Conservation (phyloP, 2,797 vertebrate genomes). For the Catharus ustulatus region DNA sequence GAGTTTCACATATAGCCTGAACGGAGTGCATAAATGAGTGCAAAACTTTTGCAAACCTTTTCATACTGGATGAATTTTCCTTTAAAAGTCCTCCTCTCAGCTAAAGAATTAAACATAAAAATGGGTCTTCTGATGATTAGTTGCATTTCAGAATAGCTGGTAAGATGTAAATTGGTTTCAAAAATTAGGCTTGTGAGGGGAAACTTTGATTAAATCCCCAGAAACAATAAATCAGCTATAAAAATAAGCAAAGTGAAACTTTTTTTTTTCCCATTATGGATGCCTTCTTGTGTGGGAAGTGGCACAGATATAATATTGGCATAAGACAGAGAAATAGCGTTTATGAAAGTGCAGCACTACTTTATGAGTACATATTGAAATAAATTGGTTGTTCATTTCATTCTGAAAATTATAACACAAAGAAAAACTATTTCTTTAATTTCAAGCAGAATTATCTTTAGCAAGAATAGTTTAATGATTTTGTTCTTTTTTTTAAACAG, state of each 20-base stretch:
- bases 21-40: not conserved
- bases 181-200: conserved; percentile 51
- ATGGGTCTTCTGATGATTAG: conserved; percentile 15
- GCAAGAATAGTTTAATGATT: conserved; percentile 53
- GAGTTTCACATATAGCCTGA: not conserved
- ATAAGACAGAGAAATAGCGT: not conserved
- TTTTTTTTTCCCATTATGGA: not conserved
- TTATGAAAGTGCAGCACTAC: conserved; percentile 30
- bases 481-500: conserved; percentile 65
- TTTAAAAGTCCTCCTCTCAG: not conserved
- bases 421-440: conserved; percentile 27
- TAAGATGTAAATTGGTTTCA: conserved; percentile 47
- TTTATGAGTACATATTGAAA: not conserved
- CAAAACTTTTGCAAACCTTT: not conserved
- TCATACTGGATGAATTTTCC: not conserved
- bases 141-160: conserved; percentile 24
- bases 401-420: conserved; percentile 33
- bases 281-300: not conserved
- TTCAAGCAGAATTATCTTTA: conserved; percentile 63
- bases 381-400: not conserved
- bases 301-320: not conserved
- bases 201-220: conserved; percentile 63
- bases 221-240: conserved; percentile 46
- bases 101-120: conserved; percentile 7
- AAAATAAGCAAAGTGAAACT: not conserved